Evolutionary conservation across 2,888 invertebrate genomes (phyloP).

Genomic region (Ormyrus rosae): DNA sequence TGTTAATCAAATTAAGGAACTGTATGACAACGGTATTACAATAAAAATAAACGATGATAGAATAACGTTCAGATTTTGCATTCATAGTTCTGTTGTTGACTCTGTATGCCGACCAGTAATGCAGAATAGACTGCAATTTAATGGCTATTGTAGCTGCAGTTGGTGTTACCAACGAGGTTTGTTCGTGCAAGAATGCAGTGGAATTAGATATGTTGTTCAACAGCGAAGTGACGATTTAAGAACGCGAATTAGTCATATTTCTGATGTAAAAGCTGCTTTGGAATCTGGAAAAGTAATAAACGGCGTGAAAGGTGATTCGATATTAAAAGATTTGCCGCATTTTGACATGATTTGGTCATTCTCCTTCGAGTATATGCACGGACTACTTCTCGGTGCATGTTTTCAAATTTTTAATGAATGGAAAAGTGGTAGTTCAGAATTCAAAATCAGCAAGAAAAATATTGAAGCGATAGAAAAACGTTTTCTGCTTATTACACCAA

Average conservation of each 20-base stretch:
- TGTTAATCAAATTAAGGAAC: background rate
- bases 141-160: slow-evolving; percentile 2
- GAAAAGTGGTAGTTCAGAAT: no score
- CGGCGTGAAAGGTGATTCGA: background rate
- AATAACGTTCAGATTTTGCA: background rate
- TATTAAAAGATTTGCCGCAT: background rate
- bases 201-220: background rate
- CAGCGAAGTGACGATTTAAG: background rate
- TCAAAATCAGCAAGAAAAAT: no score
- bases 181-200: background rate
- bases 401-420: no score
- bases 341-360: background rate
- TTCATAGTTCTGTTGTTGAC: background rate
- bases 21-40: background rate
- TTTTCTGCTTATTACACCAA: background rate
- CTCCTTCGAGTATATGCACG: no score
- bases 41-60: background rate
- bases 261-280: background rate
- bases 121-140: slow-evolving; percentile 2
- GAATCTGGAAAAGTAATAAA: background rate
- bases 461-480: background rate
- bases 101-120: background rate
- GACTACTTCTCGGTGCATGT: no score
- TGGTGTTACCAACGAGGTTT: background rate
- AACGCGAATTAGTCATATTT: background rate